phyloP scores from a whole-genome alignment of 1,140 invertebrate species.

The Drosophila rufa region DNA sequence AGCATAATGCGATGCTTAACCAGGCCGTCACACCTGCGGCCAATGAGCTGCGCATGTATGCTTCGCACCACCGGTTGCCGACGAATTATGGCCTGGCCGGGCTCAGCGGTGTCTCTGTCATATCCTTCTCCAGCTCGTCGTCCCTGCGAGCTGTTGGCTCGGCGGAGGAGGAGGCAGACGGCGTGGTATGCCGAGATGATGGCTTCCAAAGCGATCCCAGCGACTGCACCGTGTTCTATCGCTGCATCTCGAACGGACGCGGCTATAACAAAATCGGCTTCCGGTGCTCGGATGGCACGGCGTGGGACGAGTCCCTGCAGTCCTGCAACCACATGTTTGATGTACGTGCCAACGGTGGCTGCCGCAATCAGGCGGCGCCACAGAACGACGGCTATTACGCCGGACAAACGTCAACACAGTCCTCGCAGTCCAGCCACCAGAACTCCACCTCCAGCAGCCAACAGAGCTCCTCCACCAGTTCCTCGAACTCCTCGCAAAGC shows the following conservation, averaged over 20 bases:
- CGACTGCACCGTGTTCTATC: constrained; percentile 92
- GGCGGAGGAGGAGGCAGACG: constrained; percentile 18
- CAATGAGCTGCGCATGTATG: constrained; percentile 59
- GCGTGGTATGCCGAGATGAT: constrained; percentile 85
- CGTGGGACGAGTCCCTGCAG: constrained; percentile 89
- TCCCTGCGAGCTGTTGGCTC: constrained; percentile 54
- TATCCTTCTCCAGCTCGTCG: constrained; percentile 80
- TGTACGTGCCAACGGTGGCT: constrained; percentile 85
- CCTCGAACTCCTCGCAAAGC: constrained; percentile 43
- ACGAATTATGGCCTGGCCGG: constrained; percentile 81
- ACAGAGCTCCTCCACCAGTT: constrained; percentile 64
- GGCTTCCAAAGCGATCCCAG: constrained; percentile 89
- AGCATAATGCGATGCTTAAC: constrained; percentile 62
- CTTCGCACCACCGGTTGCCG: constrained; percentile 68
- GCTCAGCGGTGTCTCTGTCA: constrained; percentile 78
- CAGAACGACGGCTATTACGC: constrained; percentile 81
- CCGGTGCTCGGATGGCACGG: constrained; percentile 89
- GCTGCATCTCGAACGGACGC: constrained; percentile 89
- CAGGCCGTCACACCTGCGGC: constrained; percentile 66
- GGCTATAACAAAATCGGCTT: constrained; percentile 89
- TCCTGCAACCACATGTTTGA: constrained; percentile 89
- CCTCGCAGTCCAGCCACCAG: constrained; percentile 74
- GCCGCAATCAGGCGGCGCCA: constrained; percentile 76
- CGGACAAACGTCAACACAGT: constrained; percentile 66
- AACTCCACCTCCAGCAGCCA: constrained; percentile 82